Base-by-base conservation (phyloP, 2,113 vertebrate species). In the Mustela nigripes region DNA sequence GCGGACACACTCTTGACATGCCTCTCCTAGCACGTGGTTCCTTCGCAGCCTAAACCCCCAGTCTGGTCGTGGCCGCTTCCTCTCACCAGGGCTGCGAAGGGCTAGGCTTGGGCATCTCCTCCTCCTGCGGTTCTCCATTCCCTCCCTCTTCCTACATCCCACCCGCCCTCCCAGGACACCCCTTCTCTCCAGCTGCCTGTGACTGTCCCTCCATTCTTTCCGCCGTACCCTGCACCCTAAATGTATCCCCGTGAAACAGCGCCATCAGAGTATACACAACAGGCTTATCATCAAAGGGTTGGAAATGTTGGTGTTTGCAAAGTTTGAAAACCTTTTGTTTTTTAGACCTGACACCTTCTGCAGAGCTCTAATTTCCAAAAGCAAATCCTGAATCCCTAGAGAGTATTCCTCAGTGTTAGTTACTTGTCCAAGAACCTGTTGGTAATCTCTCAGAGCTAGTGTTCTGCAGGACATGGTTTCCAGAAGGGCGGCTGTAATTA, bases 291-390 rank as follows among this genome's bases (percentile, higher is more conserved):
- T 71, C 84, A 71, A 36, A 94, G 65, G 39, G 33, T 31, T 60
- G 89, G 50, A 78, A 79, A 60, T 79, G 60, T 26, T 91, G 42
- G 36, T 60, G 73, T 95, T 87, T 14, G 60, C 76, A 89, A 84
- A 93, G 28, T 39, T 69, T 91, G 58, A 91, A 95, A 84, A 5
- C 18, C 33, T 31, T 39, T 89, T 36, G 36, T 73, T 85, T 63
- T 86, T 95, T 80, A 92, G 76, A 58, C 26, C 74, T 19, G 42
- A 83, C 63, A 8, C 87, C 67, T 82, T 82, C 69, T 92, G 36
- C 28, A 62, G 45, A 65, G 26, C 74, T 95, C 90, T 76, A 73
- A 62, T 78, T 78, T 53, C 42, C 33, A 21, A 39, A 62, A 80
- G 21, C 86, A 42, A 78, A 79, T 62, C 45, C 45, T 11, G 15